Conservation (phyloP, 2,888 invertebrate genomes). For the Quadriops clusia region DNA sequence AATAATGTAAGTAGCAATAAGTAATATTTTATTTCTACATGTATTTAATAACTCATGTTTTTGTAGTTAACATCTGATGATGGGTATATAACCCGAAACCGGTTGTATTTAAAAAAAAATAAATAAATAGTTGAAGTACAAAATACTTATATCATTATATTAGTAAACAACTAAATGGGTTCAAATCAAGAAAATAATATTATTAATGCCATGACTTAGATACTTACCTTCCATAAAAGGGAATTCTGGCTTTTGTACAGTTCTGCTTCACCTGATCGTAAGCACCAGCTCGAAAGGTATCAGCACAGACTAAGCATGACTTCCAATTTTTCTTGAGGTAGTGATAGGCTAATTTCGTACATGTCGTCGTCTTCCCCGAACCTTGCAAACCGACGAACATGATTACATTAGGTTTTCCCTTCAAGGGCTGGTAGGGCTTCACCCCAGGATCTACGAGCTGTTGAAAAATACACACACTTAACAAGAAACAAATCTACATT, state of each 20-base stretch:
- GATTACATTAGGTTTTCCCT: constrained; percentile 89
- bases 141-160: too few relatives aligned
- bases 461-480: constrained; percentile 22
- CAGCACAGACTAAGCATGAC: constrained; percentile 95
- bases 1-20: neutral
- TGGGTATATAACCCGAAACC: too few relatives aligned
- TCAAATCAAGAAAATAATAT: constrained; percentile 8
- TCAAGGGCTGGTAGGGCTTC: constrained; percentile 90
- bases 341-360: constrained; percentile 97
- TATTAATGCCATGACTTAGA: too few relatives aligned
- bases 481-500: constrained; percentile 1
- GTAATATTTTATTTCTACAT: neutral
- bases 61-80: too few relatives aligned
- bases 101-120: too few relatives aligned
- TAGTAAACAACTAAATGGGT: too few relatives aligned
- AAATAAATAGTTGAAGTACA: too few relatives aligned
- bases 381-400: constrained; percentile 99
- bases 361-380: constrained; percentile 98
- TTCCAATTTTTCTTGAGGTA: constrained; percentile 99
- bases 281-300: constrained; percentile 98
- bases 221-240: constrained; percentile 89
- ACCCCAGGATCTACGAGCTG: constrained; percentile 96
- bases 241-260: constrained; percentile 96
- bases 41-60: neutral
- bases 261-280: constrained; percentile 99